Conservation (phyloP, 2,888 invertebrate genomes). For the Drosophila mettleri region DNA sequence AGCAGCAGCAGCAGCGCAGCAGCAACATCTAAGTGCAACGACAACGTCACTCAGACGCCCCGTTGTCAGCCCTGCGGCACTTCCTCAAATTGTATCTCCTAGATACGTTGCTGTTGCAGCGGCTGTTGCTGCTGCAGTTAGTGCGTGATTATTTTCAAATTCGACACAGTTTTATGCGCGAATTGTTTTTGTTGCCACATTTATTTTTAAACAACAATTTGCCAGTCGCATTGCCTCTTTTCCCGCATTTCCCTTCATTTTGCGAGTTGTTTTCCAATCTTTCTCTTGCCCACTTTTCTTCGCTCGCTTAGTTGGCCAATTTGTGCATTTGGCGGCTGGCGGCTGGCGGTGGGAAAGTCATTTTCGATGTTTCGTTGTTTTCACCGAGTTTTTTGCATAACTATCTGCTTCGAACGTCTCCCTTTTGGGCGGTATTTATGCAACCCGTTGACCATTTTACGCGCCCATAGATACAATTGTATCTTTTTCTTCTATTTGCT, state of each 20-base stretch:
- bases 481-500: conserved; percentile 30
- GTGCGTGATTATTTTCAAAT: conserved; percentile 81
- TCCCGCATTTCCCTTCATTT: conserved; percentile 54
- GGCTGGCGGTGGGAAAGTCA: conserved; percentile 64
- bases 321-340: conserved; percentile 32
- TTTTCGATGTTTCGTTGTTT: conserved; percentile 69
- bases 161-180: conserved; percentile 77
- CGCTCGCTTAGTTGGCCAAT: conserved; percentile 46
- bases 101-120: conserved; percentile 37
- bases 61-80: conserved; percentile 50
- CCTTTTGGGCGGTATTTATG: conserved; percentile 62
- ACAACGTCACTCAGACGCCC: conserved; percentile 69
- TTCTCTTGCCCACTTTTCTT: conserved; percentile 18
- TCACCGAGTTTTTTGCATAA: conserved; percentile 75
- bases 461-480: conserved; percentile 60
- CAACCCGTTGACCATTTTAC: conserved; percentile 57
- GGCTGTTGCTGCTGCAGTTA: conserved; percentile 61
- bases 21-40: conserved; percentile 65
- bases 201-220: conserved; percentile 73
- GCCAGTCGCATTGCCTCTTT: conserved; percentile 43
- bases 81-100: conserved; percentile 47
- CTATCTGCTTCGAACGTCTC: conserved; percentile 39
- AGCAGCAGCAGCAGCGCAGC: conserved; percentile 19
- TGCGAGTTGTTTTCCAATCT: conserved; percentile 30
- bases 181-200: conserved; percentile 73